phyloP scores from a whole-genome alignment of 1,140 invertebrate genomes.

The Drosophila melanica region DNA sequence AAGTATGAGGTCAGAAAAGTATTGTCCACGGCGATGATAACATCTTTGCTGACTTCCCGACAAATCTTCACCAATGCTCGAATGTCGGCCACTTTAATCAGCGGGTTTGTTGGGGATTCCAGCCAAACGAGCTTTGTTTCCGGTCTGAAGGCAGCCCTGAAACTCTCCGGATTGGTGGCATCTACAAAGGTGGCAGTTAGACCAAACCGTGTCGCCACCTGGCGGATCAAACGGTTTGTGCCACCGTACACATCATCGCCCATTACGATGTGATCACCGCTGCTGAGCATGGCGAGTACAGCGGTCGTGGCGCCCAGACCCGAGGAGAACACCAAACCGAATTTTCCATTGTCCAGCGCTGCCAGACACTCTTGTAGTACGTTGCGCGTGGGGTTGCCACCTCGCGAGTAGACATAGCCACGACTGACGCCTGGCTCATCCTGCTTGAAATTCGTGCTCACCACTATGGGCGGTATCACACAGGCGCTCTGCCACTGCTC shows the following conservation, averaged over 20 bases:
- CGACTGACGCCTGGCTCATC: not conserved
- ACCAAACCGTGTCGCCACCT: conserved; percentile 88
- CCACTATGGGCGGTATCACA: conserved; percentile 5
- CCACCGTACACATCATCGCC: conserved; percentile 98
- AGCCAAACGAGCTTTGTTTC: conserved; percentile 98
- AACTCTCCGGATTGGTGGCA: conserved; percentile 87
- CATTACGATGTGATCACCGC: conserved; percentile 95
- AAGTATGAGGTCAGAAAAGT: conserved; percentile 98
- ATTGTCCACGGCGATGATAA: conserved; percentile 97
- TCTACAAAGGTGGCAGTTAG: conserved; percentile 93
- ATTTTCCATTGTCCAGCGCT: conserved; percentile 94
- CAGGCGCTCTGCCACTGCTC: conserved; percentile 18
- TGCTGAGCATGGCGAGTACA: conserved; percentile 89
- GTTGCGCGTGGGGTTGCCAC: conserved; percentile 97
- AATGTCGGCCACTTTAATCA: conserved; percentile 96
- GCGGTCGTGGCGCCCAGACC: conserved; percentile 94
- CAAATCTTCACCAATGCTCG: conserved; percentile 88
- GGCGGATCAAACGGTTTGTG: conserved; percentile 88
- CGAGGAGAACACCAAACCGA: conserved; percentile 93
- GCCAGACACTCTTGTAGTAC: conserved; percentile 96
- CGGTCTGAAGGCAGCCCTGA: conserved; percentile 89
- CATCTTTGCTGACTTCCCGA: conserved; percentile 85
- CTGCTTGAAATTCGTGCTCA: conserved; percentile 10
- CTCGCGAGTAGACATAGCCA: conserved; percentile 88
- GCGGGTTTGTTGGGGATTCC: conserved; percentile 99